These are phyloP conservation scores for Caranx melampygus DNA, from an alignment of 2,113 vertebrate genomes.

Conservation along the genomic window DNA sequence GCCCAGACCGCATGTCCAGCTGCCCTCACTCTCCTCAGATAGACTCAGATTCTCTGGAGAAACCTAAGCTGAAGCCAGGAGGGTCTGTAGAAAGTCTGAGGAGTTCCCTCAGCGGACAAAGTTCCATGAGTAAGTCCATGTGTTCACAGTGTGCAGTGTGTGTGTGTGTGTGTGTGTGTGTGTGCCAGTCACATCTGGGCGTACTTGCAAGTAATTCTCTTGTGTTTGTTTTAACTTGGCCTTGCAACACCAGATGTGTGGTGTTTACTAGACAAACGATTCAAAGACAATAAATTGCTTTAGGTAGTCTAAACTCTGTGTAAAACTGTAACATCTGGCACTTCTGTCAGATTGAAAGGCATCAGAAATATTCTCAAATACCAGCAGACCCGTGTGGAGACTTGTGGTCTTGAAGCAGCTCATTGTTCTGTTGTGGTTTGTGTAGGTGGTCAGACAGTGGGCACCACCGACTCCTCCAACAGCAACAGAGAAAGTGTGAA, in stretches of 20 bases:
- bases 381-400: neutral
- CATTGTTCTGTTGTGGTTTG: constrained; percentile 22
- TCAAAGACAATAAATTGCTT: neutral
- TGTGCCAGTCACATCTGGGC: neutral
- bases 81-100: constrained; percentile 97
- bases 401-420: neutral
- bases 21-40: constrained; percentile 83
- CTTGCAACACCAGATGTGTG: constrained; percentile 43
- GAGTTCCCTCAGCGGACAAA: constrained; percentile 96
- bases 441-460: constrained; percentile 95
- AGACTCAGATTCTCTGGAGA: constrained; percentile 86
- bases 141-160: constrained; percentile 74
- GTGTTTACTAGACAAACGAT: constrained; percentile 35
- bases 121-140: constrained; percentile 94
- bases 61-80: constrained; percentile 92
- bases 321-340: neutral
- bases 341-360: constrained; percentile 7
- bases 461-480: constrained; percentile 96
- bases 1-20: constrained; percentile 83
- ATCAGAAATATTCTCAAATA: neutral
- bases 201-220: constrained; percentile 14
- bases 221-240: constrained; percentile 40
- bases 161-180: constrained; percentile 63
- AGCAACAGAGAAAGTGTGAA: constrained; percentile 98
- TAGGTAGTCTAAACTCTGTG: constrained; percentile 33